Percentiles rank a stretch among this genome's conserved stretches.
These are phyloP conservation scores for Orchesellides sinensis DNA, from an alignment of 2,888 invertebrate genomes.

Conservation along the genomic window DNA sequence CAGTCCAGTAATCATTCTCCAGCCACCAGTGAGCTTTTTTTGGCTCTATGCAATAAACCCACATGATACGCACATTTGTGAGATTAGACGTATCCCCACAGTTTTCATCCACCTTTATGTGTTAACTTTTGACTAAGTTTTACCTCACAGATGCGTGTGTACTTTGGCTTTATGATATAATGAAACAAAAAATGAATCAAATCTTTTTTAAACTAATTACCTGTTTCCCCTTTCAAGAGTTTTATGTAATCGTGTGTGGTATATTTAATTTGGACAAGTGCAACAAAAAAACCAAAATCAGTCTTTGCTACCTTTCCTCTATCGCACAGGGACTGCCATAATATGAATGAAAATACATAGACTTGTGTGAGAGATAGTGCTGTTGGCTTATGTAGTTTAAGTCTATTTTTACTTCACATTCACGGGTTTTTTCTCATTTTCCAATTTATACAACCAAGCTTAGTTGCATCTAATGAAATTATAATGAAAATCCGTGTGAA, in stretches of 20 bases:
- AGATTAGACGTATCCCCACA: background rate
- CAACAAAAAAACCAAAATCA: background rate
- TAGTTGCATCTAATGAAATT: slow-evolving; percentile 31
- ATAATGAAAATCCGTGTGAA: slow-evolving; percentile 43
- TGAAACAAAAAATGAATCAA: slow-evolving; percentile 30
- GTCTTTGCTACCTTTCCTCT: background rate
- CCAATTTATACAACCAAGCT: slow-evolving; percentile 1
- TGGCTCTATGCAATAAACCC: too few relatives aligned
- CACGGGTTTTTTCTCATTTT: background rate
- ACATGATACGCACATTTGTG: too few relatives aligned
- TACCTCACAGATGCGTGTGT: background rate
- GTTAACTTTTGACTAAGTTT: background rate
- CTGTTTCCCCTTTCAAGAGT: background rate
- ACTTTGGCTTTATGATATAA: background rate
- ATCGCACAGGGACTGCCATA: background rate
- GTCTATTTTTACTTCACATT: background rate
- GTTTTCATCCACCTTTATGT: background rate
- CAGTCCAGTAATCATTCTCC: too few relatives aligned
- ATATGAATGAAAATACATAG: background rate
- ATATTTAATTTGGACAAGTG: background rate
- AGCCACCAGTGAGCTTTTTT: too few relatives aligned
- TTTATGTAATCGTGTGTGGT: slow-evolving; percentile 40
- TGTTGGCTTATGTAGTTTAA: background rate
- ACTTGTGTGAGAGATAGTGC: background rate
- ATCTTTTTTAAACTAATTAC: slow-evolving; percentile 29